phyloP scores from a whole-genome alignment of 2,113 vertebrate genomes.

The Leptosomus discolor region DNA sequence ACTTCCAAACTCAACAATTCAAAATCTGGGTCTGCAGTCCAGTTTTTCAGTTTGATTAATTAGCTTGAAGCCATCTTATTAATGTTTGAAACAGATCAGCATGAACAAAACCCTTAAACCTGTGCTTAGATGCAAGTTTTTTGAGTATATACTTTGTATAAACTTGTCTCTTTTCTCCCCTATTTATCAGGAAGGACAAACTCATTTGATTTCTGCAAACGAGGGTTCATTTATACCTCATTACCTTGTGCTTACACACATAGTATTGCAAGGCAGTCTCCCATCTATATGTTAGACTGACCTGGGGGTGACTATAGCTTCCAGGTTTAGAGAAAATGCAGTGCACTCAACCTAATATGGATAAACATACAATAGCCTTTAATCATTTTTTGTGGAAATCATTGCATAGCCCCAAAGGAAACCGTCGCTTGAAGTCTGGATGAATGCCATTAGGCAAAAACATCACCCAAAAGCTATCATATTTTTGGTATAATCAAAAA shows the following conservation, averaged over 20 bases:
- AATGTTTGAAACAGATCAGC: background rate
- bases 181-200: background rate
- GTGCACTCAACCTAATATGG: background rate
- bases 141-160: background rate
- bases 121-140: background rate
- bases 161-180: background rate
- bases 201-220: background rate
- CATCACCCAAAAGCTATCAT: background rate
- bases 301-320: background rate
- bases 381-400: background rate
- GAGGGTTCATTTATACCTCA: background rate
- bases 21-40: background rate
- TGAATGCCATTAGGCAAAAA: background rate
- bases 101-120: background rate
- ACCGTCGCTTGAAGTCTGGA: background rate
- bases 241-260: background rate
- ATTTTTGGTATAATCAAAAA: background rate
- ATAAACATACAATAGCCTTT: background rate
- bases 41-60: background rate
- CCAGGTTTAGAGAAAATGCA: background rate
- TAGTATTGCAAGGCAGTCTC: background rate
- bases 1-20: background rate
- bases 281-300: background rate
- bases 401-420: background rate
- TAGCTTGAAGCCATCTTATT: background rate